Evolutionary conservation across 2,797 vertebrate genomes (phyloP), one percentile per base, ranked within the genome.

Genomic region (Neomorphus geoffroyi): DNA sequence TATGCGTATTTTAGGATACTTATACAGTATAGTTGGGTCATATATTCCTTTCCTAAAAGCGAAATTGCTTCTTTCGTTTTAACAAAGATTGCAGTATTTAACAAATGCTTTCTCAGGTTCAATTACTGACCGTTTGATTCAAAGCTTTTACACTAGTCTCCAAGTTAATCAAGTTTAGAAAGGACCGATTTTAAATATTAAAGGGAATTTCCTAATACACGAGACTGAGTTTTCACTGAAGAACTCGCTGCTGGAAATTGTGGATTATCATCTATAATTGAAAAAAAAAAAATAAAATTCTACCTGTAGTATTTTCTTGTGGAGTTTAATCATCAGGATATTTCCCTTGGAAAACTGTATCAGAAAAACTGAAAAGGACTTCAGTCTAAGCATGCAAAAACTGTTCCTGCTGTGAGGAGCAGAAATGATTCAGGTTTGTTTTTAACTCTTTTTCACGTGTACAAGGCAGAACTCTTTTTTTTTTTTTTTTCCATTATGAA

Each of bases 1-100:
- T 28, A 30, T 65, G 4, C 11, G 19, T 54, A 14, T 51, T 88
- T 92, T 72, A 85, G 22, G 6, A n/a, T 75, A 53, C 23, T 51
- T 5, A 32, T 45, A 51, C 5, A 26, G 39, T 54, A 37, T 17
- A 30, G 6, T 64, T 86, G 21, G 57, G 18, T 70, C 17, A 23
- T 61, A n/a, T 21, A 70, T 74, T 92, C 22, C 21, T 81, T 86
- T 56, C 27, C 18, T 30, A 26, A 61, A 82, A 83, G 7, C 35
- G 18, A 60, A 79, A 60, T 56, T 37, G 7, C 10, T 79, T 8
- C 35, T 84, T 79, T 81, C 11, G 24, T 78, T 90, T 72, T 50
- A 81, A 41, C 46, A 56, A 69, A 54, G 22, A 75, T 82, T 95
- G 95, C 18, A 51, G 13, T 84, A 27, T 85, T 88, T 88, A 84